phyloP scores from a whole-genome alignment of 2,797 vertebrate genomes.

The Halcyon badia region DNA sequence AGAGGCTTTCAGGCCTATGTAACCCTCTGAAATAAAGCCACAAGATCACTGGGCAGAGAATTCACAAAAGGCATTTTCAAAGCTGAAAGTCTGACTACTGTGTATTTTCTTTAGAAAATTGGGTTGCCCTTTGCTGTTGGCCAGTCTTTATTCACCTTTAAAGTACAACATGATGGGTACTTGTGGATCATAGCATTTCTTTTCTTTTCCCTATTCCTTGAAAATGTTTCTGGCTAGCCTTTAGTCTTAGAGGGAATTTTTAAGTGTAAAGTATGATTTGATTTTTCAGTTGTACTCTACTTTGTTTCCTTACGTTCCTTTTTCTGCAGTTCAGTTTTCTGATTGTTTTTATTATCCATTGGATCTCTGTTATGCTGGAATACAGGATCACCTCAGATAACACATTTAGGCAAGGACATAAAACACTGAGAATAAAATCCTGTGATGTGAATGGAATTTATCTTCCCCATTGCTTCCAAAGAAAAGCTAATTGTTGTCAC shows the following conservation, averaged over 20 bases:
- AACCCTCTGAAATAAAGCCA: slow-evolving; percentile 26
- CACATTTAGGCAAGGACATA: not conserved
- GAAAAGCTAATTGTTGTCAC: not conserved
- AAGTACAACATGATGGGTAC: not conserved
- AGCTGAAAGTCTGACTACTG: not conserved
- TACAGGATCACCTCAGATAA: not conserved
- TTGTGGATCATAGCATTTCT: not conserved
- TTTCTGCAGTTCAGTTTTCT: not conserved
- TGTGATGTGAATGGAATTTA: not conserved
- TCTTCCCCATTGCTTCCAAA: not conserved
- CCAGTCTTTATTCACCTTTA: not conserved
- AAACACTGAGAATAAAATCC: not conserved
- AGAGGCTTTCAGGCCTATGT: not conserved
- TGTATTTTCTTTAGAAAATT: not conserved
- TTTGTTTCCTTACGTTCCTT: not conserved
- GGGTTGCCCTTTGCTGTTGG: not conserved
- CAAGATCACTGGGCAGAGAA: not conserved
- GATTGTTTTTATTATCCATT: not conserved
- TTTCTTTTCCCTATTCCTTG: slow-evolving; percentile 16
- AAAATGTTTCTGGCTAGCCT: not conserved
- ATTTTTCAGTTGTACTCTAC: not conserved
- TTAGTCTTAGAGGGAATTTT: not conserved
- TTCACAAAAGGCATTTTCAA: not conserved
- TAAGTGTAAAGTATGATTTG: not conserved
- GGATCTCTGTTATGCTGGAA: not conserved